These are phyloP conservation scores for Typhlichthys eigenmanni DNA, from an alignment of 2,797 vertebrate genomes.

Conservation along the genomic window DNA sequence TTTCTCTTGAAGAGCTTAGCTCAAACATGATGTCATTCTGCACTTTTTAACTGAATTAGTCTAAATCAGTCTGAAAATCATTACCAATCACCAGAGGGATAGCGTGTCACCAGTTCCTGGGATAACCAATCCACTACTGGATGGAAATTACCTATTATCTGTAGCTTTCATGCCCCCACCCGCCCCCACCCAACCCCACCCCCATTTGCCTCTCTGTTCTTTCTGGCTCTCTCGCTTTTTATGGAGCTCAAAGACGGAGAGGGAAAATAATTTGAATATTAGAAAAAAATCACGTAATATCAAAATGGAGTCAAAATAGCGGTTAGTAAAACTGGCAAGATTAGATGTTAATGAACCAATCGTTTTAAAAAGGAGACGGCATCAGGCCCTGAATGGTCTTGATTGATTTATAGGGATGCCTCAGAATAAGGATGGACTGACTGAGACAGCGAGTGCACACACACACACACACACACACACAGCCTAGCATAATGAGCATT, in stretches of 20 bases:
- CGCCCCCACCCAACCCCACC: too few relatives aligned
- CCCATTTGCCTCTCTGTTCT: slow-evolving; percentile 4
- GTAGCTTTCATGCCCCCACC: slow-evolving; percentile 2
- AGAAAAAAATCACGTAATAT: slow-evolving; percentile 22
- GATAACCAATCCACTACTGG: slow-evolving; percentile 12
- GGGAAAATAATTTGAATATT: slow-evolving; percentile 27
- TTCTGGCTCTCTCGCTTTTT: neutral
- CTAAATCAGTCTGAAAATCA: slow-evolving; percentile 1
- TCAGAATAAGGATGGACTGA: slow-evolving; percentile 41
- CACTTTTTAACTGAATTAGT: neutral
- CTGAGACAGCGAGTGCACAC: neutral
- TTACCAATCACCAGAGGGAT: slow-evolving; percentile 3
- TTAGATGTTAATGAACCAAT: slow-evolving; percentile 54
- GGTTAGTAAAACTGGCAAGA: slow-evolving; percentile 47
- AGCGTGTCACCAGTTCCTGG: neutral
- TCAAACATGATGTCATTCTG: neutral
- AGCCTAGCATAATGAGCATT: slow-evolving; percentile 55
- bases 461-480: slow-evolving; percentile 5
- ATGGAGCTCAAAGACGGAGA: slow-evolving; percentile 17
- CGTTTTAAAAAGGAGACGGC: slow-evolving; percentile 41
- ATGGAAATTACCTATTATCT: slow-evolving; percentile 30
- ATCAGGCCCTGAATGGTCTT: slow-evolving; percentile 69
- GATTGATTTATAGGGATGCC: slow-evolving; percentile 59
- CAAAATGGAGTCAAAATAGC: slow-evolving; percentile 48
- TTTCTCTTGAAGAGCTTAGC: neutral